Evolutionary conservation across 2,888 invertebrate genomes (phyloP), one percentile per base, ranked within the genome.

Genomic region (Choristoneura rosaceana): DNA sequence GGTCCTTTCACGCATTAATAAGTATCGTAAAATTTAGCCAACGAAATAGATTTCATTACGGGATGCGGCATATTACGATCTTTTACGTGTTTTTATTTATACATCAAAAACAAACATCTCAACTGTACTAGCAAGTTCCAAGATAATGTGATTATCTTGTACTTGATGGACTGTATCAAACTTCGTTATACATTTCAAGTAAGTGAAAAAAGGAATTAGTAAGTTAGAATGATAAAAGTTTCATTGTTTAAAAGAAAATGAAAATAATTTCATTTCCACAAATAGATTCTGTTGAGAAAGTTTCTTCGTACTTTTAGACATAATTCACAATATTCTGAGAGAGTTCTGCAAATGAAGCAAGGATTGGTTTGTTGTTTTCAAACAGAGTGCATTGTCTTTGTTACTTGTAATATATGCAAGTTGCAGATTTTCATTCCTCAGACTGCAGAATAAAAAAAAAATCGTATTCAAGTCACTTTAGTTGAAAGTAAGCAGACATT

Each of bases 141-240:
- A 38, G 38, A 38, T 64, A 64, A 64, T 50, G 47, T 50, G 34
- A 17, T 38, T 52, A 38, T 38, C 25, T 52, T 17, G 43, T 62
- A 43, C 43, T 62, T 62, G 43, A 52, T 50, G 52, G 38, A 52
- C 4, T 52, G 52, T 17, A 65, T 17, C 10, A 52, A 65, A 65
- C 64, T 65, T 65, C 38, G 64, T 52, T 41, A 43, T 17, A 61
- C 17, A 14, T 41, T 55, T 38, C 12, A 5, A 65, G 65, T 55
- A 41, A 41, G 38, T 55, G 8, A 66, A 25, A 55, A 55, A 66
- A 66, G 25, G 25, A 55, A 66, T 17, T 55, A 55, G 55, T 43
- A 55, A 68, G 41, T 65, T 68, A n/a, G 43, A 66, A 66, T 66
- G 17, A 58, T 43, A 66, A 58, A 65, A 58, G 55, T 58, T 43